phyloP scores from a whole-genome alignment of 2,888 invertebrate genomes.

The Idaea biselata region DNA sequence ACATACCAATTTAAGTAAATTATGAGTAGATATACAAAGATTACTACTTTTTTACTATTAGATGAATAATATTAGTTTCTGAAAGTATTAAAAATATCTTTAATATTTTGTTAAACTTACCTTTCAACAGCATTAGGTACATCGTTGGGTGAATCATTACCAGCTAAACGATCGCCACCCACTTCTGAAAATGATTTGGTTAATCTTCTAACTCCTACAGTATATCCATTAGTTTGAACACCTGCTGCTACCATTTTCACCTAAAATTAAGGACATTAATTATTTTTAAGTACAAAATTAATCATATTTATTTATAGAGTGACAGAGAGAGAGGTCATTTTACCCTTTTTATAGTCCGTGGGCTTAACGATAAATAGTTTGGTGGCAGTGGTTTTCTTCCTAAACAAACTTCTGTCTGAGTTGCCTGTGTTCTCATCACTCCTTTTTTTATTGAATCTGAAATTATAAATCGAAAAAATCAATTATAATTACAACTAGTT shows the following conservation, averaged over 20 bases:
- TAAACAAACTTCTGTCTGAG: slow-evolving; percentile 90
- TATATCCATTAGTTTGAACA: slow-evolving; percentile 92
- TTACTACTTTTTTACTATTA: too few species aligned
- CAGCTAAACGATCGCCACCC: slow-evolving; percentile 61
- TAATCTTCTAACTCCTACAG: slow-evolving; percentile 83
- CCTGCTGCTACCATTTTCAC: slow-evolving; percentile 95
- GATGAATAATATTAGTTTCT: too few species aligned
- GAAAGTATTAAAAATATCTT: background rate
- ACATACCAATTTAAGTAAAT: too few species aligned
- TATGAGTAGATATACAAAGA: too few species aligned
- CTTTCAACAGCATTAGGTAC: slow-evolving; percentile 59
- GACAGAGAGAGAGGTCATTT: slow-evolving; percentile 22
- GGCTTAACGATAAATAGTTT: slow-evolving; percentile 87
- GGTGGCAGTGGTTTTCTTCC: slow-evolving; percentile 87
- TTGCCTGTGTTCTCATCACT: slow-evolving; percentile 95
- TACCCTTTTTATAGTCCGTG: slow-evolving; percentile 90
- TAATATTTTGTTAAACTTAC: slow-evolving; percentile 35
- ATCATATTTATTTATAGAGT: background rate
- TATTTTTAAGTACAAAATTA: background rate
- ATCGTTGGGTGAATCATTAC: slow-evolving; percentile 55
- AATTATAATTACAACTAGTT: background rate
- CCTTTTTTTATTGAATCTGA: slow-evolving; percentile 90
- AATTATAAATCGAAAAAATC: slow-evolving; percentile 36
- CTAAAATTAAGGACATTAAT: slow-evolving; percentile 47
- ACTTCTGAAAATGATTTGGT: slow-evolving; percentile 93